Evolutionary conservation across 2,888 invertebrate genomes (phyloP), one percentile per base, ranked within the genome.

Genomic region (Scelioninae gen. 1): DNA sequence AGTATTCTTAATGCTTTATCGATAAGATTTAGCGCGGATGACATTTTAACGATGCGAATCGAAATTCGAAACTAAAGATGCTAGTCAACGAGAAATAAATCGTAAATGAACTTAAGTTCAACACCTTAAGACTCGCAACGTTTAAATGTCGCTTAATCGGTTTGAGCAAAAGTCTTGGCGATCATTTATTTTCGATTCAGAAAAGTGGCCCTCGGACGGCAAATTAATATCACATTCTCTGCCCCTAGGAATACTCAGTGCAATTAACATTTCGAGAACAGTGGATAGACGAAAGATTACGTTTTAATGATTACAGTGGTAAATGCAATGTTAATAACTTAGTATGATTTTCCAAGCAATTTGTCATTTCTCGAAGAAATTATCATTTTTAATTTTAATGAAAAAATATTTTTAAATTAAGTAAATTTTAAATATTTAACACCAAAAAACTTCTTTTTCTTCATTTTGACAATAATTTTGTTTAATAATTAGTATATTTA

Each of bases 191-290:
- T 68, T 76, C 29, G n/a, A 43, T 49, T 16, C 9, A 13, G 2
- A 47, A 66, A 76, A 68, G 23, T 45, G 51, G 34, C 40, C 29
- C 49, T 38, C 38, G 29, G 23, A 62, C 10, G 15, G 34, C 13
- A 49, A 63, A 75, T 81, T 81, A 75, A 75, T 76, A 63, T 71
- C 55, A 47, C 31, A 51, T 75, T 84, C 29, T 88, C 76, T 92
- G 88, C 92, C 95, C 94, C 89, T 95, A 98, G 98, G 98, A 99
- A 95, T 99, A 98, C 95, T 98, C 98, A 92, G 98, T 98, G 90
- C 98, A 98, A 94, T 94, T 99, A 92, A 98, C 98, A 88, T 98
- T 99, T 94, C 95, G 98, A 93, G 98, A 99, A 93, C 97, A 98
- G 93, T 99, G 98, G 98, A 93, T 96, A 91, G 98, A 99, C 93